Conservation (phyloP, 2,888 invertebrate species). For the Ramazzottius varieornatus region DNA sequence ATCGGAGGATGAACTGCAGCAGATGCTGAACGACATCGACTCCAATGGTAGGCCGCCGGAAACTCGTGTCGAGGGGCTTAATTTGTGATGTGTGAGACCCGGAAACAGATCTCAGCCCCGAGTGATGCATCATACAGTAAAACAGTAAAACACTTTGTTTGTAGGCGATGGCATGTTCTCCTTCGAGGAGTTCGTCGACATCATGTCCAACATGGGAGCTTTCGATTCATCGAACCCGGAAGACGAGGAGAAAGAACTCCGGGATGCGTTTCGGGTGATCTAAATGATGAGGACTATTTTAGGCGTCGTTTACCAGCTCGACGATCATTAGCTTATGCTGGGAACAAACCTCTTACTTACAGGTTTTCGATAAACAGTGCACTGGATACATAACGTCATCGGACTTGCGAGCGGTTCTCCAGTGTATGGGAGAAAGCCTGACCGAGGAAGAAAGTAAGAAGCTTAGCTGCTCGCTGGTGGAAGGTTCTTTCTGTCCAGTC, state of each 20-base stretch:
- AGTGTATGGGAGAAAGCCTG: conserved; percentile 60
- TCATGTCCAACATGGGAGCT: conserved; percentile 15
- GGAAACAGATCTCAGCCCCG: too few relatives aligned
- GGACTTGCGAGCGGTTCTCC: conserved; percentile 55
- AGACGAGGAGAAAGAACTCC: conserved; percentile 21
- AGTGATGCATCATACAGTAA: too few relatives aligned
- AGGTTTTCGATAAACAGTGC: conserved; percentile 60
- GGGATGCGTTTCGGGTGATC: conserved; percentile 53
- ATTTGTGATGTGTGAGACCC: neutral
- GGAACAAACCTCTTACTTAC: conserved; percentile 10
- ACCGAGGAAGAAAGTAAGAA: conserved; percentile 62
- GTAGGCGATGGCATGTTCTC: conserved; percentile 17
- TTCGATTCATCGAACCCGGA: conserved; percentile 12
- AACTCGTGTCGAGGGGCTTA: neutral
- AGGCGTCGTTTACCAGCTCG: too few relatives aligned
- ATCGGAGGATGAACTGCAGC: conserved; percentile 4
- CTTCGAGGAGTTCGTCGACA: conserved; percentile 19
- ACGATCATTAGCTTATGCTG: too few relatives aligned
- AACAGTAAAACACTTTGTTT: too few relatives aligned
- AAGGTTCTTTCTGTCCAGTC: too few relatives aligned
- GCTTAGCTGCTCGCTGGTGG: too few relatives aligned
- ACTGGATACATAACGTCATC: conserved; percentile 72
- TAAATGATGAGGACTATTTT: neutral
- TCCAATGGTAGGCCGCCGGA: neutral
- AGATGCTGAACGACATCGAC: conserved; percentile 4